These are phyloP conservation scores for Heliconius charithonia DNA, from an alignment of 2,888 invertebrate species.

Conservation along the genomic window DNA sequence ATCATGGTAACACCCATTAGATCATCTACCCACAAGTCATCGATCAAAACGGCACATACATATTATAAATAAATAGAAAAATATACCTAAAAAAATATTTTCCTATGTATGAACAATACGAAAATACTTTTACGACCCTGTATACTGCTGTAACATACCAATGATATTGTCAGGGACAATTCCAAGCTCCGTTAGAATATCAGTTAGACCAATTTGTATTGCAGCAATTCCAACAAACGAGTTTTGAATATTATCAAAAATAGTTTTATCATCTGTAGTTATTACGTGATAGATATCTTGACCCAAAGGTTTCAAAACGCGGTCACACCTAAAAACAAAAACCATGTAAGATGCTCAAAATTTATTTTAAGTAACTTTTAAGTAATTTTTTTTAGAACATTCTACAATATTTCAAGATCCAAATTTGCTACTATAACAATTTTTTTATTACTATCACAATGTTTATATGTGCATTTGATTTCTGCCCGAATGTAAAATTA, in stretches of 20 bases:
- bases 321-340: constrained; percentile 4
- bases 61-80: too few species aligned
- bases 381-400: neutral
- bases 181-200: constrained; percentile 76
- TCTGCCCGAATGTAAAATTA: too few species aligned
- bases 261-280: constrained; percentile 83
- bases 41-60: too few species aligned
- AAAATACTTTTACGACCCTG: too few species aligned
- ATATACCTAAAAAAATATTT: too few species aligned
- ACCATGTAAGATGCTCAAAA: neutral
- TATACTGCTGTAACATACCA: constrained; percentile 74
- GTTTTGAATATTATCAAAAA: constrained; percentile 83
- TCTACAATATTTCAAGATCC: too few species aligned
- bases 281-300: constrained; percentile 87
- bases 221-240: constrained; percentile 91
- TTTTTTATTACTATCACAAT: too few species aligned
- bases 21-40: too few species aligned
- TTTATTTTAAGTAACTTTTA: neutral
- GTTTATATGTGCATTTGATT: too few species aligned
- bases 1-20: too few species aligned
- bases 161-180: constrained; percentile 89
- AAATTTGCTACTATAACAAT: too few species aligned
- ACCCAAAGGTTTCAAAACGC: constrained; percentile 60
- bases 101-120: too few species aligned
- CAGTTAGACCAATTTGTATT: constrained; percentile 83